A percentile compares a stretch with the other conserved stretches of the same genome.
Conservation (phyloP, 35 echinoderm and acorn worm species). For the Patiria miniata region DNA sequence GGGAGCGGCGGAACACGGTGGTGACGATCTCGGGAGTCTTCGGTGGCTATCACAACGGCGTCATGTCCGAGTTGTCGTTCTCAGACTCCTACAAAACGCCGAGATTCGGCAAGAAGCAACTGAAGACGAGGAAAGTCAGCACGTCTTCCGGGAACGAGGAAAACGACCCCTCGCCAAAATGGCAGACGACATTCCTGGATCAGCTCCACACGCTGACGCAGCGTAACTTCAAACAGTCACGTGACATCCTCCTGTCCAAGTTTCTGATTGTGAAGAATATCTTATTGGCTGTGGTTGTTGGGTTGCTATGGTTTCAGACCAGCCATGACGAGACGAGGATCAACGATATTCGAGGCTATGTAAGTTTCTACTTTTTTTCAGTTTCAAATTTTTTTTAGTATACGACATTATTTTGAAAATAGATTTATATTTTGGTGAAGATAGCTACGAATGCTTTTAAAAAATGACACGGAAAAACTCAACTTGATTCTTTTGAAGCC, state of each 20-base stretch:
- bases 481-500: too few relatives aligned
- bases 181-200: constrained; percentile 43
- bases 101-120: neutral
- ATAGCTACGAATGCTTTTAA: too few relatives aligned
- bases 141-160: neutral
- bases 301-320: constrained; percentile 62
- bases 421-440: too few relatives aligned
- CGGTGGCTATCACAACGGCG: neutral
- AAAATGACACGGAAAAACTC: too few relatives aligned
- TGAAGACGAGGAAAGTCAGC: neutral
- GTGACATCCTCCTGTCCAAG: constrained; percentile 38
- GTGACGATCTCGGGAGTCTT: neutral
- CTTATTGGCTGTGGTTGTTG: constrained; percentile 42
- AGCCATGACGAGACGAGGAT: constrained; percentile 43
- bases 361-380: constrained; percentile 36
- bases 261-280: constrained; percentile 52
- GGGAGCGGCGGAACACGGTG: neutral
- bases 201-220: constrained; percentile 54
- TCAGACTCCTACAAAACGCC: neutral
- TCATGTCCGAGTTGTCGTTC: neutral
- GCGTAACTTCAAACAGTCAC: constrained; percentile 63
- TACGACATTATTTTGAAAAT: too few relatives aligned
- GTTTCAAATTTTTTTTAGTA: too few relatives aligned
- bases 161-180: constrained; percentile 27
- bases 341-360: constrained; percentile 59